Percentiles rank a stretch among this genome's conserved stretches.
Evolutionary conservation across 64 coral and sea anemone genomes (phyloP).

Genomic region (Platygyra sinensis): DNA sequence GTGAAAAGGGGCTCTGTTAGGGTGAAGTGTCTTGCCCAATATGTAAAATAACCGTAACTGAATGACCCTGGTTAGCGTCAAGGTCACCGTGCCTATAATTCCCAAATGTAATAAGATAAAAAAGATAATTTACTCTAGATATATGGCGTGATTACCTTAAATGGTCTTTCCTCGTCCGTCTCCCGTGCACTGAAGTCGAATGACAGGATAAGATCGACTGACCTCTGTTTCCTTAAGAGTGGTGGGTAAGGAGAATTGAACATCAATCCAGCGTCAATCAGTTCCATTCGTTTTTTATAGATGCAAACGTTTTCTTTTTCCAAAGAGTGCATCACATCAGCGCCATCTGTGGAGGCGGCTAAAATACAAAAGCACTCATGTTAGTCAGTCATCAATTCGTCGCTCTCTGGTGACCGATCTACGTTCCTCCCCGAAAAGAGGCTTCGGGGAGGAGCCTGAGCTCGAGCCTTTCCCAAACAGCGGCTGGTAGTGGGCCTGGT

Average conservation of each 20-base stretch:
- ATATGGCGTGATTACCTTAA: slow-evolving; percentile 12
- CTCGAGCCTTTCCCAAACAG: no score
- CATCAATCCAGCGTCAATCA: slow-evolving; percentile 50
- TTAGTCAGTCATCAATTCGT: neutral
- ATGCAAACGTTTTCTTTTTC: neutral
- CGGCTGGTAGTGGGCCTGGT: no score
- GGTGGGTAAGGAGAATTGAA: slow-evolving; percentile 56
- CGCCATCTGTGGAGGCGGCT: neutral
- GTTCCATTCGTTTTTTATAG: slow-evolving; percentile 22
- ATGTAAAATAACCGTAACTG: no score
- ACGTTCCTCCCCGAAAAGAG: no score
- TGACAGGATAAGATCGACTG: slow-evolving; percentile 48
- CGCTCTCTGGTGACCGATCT: no score
- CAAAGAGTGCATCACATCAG: neutral
- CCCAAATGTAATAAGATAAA: no score
- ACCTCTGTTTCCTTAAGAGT: slow-evolving; percentile 36
- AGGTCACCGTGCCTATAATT: no score
- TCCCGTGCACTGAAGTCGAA: slow-evolving; percentile 44
- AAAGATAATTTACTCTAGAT: no score
- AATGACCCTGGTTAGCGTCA: no score
- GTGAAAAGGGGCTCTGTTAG: no score
- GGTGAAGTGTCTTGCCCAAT: no score
- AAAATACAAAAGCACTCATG: neutral
- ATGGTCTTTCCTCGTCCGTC: slow-evolving; percentile 32
- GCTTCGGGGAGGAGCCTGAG: no score